These are phyloP conservation scores for Allacma fusca DNA, from an alignment of 2,888 invertebrate species.

Conservation along the genomic window DNA sequence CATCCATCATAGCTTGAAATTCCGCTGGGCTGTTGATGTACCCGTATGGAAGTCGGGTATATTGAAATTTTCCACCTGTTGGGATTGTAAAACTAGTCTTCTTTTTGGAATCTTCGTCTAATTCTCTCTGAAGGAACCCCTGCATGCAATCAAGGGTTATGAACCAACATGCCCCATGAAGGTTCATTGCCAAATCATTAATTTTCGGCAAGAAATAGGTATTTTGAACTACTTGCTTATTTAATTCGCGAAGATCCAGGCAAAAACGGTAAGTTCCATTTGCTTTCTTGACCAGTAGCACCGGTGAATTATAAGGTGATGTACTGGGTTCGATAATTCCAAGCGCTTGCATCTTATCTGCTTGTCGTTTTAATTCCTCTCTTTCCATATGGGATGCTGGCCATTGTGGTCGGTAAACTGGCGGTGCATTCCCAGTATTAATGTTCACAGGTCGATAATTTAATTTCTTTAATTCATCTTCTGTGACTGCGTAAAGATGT, in stretches of 20 bases:
- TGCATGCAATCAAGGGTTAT: not conserved
- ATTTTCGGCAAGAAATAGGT: not conserved
- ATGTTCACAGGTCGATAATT: not conserved
- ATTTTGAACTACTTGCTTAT: not conserved
- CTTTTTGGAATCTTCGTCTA: not conserved
- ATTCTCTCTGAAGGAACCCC: not conserved
- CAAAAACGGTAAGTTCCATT: not conserved
- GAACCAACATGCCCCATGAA: not conserved
- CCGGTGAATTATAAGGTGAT: not conserved
- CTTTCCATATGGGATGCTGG: not conserved
- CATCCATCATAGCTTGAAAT: conserved; percentile 25
- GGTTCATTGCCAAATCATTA: not conserved
- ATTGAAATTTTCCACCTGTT: not conserved
- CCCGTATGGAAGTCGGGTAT: not conserved
- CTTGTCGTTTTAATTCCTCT: too few relatives aligned
- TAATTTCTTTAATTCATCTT: too few relatives aligned
- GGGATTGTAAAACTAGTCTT: not conserved
- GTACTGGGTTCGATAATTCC: not conserved
- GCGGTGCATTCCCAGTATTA: not conserved
- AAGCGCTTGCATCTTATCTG: not conserved
- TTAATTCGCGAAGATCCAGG: not conserved
- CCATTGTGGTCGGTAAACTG: not conserved
- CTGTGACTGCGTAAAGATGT: too few relatives aligned
- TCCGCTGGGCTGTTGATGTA: not conserved
- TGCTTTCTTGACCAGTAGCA: not conserved